Base-by-base conservation (phyloP, 30 jellyfish, hydroid and myxozoan species). In the Pelagia noctiluca region DNA sequence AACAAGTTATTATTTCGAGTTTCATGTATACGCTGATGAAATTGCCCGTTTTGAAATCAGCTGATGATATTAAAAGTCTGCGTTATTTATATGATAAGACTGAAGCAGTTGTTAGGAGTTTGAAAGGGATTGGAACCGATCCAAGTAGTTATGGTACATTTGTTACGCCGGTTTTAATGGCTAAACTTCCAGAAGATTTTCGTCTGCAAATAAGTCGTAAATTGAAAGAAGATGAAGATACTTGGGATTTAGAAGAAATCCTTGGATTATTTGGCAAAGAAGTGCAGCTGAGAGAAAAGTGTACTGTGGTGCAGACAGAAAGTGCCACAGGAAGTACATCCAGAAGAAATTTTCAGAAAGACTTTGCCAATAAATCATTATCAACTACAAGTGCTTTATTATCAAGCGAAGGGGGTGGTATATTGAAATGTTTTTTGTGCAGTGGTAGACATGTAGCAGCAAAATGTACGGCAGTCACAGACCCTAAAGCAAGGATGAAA, bases 61-160 rank as follows among this genome's bases (percentile, higher is more conserved):
- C 46, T 46, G 50, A 68, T 52, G 87, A 54, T 75, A 21, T 75
- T 1, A 35, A 16, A 7, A 42, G 76, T 16, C 54, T 75, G 30
- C 74, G 87, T 22, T 0, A 76, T 29, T 32, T 75, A 2, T 75
- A 47, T 52, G 87, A 75, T 19, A 75, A 34, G 50, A 75, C 74
- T 7, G 87, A 75, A 35, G 76, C 31, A 22, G 32, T 75, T 46
- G 54, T 71, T 42, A 10, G 84, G 26, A 71, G 84, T 71, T 32
- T 71, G 28, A 75, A 37, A 52, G 35, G 73, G 16, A 42, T 42
- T 35, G 84, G 84, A 71, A 71, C 42, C 7, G 37, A 71, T 8
- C 29, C 74, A 19, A 32, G 26, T 12, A 13, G 53, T 7, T 75
- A 75, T 52, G 87, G 75, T 12, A 75, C 32, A 0, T 75, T 75